phyloP scores from a whole-genome alignment of 2,113 vertebrate genomes.

The Zosterops borbonicus region DNA sequence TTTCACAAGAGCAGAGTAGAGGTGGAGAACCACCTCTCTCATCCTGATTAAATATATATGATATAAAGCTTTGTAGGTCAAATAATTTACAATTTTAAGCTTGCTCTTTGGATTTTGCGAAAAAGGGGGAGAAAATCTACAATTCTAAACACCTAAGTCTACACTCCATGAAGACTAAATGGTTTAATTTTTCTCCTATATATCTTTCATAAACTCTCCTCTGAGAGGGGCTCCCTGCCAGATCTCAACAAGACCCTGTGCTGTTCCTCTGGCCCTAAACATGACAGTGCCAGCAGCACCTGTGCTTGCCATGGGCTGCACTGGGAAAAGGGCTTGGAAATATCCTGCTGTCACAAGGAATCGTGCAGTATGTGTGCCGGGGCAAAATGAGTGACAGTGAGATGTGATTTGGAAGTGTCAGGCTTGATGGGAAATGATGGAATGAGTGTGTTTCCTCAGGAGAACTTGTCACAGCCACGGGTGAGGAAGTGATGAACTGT shows the following conservation, averaged over 20 bases:
- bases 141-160: not conserved
- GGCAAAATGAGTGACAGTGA: not conserved
- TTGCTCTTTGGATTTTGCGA: not conserved
- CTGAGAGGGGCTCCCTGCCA: not conserved
- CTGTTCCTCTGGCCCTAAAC: not conserved
- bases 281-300: fast-evolving
- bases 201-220: not conserved
- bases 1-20: not conserved
- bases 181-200: not conserved
- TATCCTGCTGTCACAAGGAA: not conserved
- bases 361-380: not conserved
- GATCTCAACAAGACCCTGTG: not conserved
- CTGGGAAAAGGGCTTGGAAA: not conserved
- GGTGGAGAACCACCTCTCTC: not conserved
- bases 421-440: not conserved
- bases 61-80: not conserved
- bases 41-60: not conserved
- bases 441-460: not conserved
- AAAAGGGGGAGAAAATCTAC: not conserved
- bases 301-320: not conserved
- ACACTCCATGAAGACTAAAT: not conserved
- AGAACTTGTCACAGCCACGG: not conserved
- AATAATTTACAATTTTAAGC: not conserved
- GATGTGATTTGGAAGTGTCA: not conserved
- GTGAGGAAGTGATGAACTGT: not conserved